Conservation (phyloP, 2,888 invertebrate genomes). For the Eudasyphora cyanicolor region DNA sequence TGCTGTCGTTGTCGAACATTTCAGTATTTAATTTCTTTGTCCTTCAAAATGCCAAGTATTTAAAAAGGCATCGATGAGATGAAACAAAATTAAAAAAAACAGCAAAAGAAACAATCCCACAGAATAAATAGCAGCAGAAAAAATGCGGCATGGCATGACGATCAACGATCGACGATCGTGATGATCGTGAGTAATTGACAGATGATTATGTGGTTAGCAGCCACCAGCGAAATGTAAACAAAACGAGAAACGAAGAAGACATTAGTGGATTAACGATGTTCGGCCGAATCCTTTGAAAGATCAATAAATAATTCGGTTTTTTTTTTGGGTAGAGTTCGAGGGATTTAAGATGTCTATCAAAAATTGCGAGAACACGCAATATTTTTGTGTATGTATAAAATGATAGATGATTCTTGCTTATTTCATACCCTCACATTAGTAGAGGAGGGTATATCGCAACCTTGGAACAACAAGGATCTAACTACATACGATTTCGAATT, state of each 20-base stretch:
- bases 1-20: slow-evolving; percentile 45
- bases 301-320: background rate
- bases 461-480: no score
- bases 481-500: no score
- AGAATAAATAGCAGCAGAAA: slow-evolving; percentile 7
- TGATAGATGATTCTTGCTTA: no score
- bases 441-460: no score
- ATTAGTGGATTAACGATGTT: background rate
- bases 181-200: slow-evolving; percentile 67
- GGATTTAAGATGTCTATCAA: no score
- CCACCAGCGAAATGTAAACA: slow-evolving; percentile 8
- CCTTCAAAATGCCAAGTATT: slow-evolving; percentile 55
- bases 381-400: no score
- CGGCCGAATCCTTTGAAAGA: background rate
- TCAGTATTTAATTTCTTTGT: slow-evolving; percentile 61
- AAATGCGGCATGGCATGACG: slow-evolving; percentile 48
- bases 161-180: no score
- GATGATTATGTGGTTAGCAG: slow-evolving; percentile 49
- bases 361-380: no score
- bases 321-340: no score
- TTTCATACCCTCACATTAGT: no score
- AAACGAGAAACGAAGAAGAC: slow-evolving; percentile 24
- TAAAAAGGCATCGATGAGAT: no score
- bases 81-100: background rate
- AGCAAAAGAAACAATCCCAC: slow-evolving; percentile 28